A percentile compares a stretch with the other conserved stretches of the same genome.
phyloP scores from a whole-genome alignment of 2,888 invertebrate genomes.

The Brenthis hecate region DNA sequence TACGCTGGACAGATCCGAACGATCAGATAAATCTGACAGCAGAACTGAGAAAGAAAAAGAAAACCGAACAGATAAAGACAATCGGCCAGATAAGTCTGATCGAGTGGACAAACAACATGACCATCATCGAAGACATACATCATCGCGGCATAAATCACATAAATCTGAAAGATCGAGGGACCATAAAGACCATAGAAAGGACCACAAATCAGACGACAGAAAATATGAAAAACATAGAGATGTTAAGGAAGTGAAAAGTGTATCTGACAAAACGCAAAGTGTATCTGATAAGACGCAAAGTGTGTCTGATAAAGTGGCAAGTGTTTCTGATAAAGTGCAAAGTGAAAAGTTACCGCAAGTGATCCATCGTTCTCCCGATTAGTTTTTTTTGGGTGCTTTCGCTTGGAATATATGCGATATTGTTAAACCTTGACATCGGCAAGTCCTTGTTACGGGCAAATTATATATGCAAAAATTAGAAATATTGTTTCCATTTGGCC shows the following conservation, averaged over 20 bases:
- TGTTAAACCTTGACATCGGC: conserved; percentile 30
- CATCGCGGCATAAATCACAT: conserved; percentile 67
- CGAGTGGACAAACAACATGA: conserved; percentile 47
- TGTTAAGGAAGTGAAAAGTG: conserved; percentile 38
- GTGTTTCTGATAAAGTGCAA: conserved; percentile 41
- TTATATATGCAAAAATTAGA: neutral
- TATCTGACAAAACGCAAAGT: conserved; percentile 38
- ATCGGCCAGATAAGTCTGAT: conserved; percentile 39
- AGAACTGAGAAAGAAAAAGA: conserved; percentile 37
- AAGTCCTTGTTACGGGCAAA: neutral
- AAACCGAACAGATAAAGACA: conserved; percentile 36
- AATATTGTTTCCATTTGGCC: neutral
- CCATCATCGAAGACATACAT: conserved; percentile 65
- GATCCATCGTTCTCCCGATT: conserved; percentile 68
- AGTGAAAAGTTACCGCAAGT: conserved; percentile 58
- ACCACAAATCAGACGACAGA: conserved; percentile 59
- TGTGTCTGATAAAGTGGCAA: conserved; percentile 36
- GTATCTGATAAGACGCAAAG: conserved; percentile 38
- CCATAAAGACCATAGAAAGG: conserved; percentile 58
- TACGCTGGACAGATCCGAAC: conserved; percentile 24
- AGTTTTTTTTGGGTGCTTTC: conserved; percentile 40
- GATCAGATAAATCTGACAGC: conserved; percentile 34
- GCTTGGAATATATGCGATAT: conserved; percentile 15
- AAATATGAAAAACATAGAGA: conserved; percentile 55
- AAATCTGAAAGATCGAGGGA: conserved; percentile 58